Evolutionary conservation across 2,888 invertebrate species (phyloP).

Genomic region (Ectropis crepuscularia): DNA sequence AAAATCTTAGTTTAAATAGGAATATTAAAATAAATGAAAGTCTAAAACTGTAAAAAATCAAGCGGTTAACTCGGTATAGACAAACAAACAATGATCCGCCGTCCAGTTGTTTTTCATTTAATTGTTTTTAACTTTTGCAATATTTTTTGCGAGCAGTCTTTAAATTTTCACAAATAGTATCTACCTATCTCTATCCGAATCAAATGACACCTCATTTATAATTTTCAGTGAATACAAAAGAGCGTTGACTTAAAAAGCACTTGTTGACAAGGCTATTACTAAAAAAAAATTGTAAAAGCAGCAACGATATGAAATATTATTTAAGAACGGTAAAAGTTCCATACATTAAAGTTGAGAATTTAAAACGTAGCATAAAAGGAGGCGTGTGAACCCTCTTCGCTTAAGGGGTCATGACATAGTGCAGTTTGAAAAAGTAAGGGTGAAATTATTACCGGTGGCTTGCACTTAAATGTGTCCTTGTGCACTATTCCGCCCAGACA

Average conservation of each 20-base stretch:
- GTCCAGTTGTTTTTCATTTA: too few relatives aligned
- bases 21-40: too few relatives aligned
- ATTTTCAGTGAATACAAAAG: not conserved
- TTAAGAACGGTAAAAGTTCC: slow-evolving; percentile 11
- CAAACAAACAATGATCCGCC: too few relatives aligned
- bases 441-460: slow-evolving; percentile 20
- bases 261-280: not conserved
- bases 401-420: slow-evolving; percentile 33
- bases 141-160: too few relatives aligned
- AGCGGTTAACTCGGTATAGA: too few relatives aligned
- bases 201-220: too few relatives aligned
- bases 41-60: too few relatives aligned
- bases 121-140: too few relatives aligned
- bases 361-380: slow-evolving; percentile 27
- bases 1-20: too few relatives aligned
- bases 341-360: slow-evolving; percentile 21
- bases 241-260: not conserved
- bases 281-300: slow-evolving; percentile 3
- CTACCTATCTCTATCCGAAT: too few relatives aligned
- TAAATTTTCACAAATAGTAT: too few relatives aligned
- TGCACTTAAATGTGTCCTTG: slow-evolving; percentile 14
- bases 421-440: slow-evolving; percentile 28
- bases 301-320: not conserved
- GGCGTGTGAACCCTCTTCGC: slow-evolving; percentile 25
- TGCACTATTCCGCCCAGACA: slow-evolving; percentile 4